Percentiles rank a stretch among this genome's conserved stretches.
Evolutionary conservation across 2,888 invertebrate genomes (phyloP).

Genomic region (Andrena trimmerana): DNA sequence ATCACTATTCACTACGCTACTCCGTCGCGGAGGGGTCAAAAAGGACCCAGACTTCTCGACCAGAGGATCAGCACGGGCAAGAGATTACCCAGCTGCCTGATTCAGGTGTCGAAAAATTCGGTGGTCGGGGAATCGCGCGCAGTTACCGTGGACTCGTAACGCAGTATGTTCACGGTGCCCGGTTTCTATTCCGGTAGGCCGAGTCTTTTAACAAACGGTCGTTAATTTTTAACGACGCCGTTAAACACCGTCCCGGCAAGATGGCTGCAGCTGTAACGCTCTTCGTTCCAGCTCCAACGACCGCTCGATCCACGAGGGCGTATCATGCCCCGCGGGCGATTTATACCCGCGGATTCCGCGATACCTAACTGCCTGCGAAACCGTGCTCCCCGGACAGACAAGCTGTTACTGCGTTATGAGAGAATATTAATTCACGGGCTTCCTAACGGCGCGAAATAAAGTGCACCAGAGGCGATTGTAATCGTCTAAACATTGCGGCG

Average conservation of each 20-base stretch:
- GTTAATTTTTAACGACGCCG: conserved; percentile 81
- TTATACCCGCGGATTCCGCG: conserved; percentile 32
- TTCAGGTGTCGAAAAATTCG: conserved; percentile 4
- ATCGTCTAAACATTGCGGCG: conserved; percentile 51
- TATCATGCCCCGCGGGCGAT: conserved; percentile 26
- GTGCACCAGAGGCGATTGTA: conserved; percentile 30
- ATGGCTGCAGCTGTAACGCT: conserved; percentile 81
- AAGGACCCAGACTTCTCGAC: too few relatives aligned
- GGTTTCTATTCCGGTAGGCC: conserved; percentile 79
- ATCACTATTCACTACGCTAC: background rate
- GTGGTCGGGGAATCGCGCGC: conserved; percentile 46
- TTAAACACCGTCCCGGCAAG: conserved; percentile 79
- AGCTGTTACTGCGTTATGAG: conserved; percentile 20
- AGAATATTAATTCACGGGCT: conserved; percentile 36
- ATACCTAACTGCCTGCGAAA: conserved; percentile 18
- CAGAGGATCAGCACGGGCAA: too few relatives aligned
- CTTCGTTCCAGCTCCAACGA: conserved; percentile 61
- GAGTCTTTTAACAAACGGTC: conserved; percentile 80
- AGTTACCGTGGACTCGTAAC: conserved; percentile 57
- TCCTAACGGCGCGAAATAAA: conserved; percentile 28
- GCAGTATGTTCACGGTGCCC: conserved; percentile 55
- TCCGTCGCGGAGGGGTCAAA: too few relatives aligned
- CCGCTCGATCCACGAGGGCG: conserved; percentile 24
- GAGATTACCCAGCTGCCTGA: too few relatives aligned
- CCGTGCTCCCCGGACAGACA: background rate